A percentile compares a stretch with the other conserved stretches of the same genome.
Conservation (phyloP, 2,113 vertebrate species). For the Pandion haliaetus region DNA sequence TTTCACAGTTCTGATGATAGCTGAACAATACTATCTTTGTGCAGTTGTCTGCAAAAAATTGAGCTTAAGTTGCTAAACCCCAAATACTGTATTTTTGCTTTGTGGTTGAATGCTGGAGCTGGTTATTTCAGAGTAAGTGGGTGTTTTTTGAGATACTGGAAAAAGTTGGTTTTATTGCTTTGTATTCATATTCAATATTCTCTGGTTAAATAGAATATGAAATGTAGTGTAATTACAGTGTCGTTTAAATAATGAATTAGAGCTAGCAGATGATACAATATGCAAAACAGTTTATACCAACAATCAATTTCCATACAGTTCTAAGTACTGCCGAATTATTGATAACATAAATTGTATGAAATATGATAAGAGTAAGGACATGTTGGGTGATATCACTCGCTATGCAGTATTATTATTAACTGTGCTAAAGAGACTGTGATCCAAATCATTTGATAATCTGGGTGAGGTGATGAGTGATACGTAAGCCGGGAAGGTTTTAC, state of each 20-base stretch:
- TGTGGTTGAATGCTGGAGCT: neutral
- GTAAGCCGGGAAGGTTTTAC: neutral
- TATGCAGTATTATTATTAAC: neutral
- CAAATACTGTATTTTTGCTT: neutral
- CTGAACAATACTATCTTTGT: neutral
- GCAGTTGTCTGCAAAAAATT: neutral
- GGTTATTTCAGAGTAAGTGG: neutral
- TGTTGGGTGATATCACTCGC: neutral
- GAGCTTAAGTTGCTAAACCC: neutral
- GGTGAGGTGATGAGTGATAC: neutral
- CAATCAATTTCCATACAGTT: neutral
- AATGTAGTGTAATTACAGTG: neutral
- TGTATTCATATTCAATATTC: neutral
- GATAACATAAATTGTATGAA: neutral
- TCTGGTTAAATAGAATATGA: conserved; percentile 6
- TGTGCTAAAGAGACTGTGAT: neutral
- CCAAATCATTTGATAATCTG: neutral
- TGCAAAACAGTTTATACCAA: neutral
- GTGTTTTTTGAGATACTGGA: neutral
- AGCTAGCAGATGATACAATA: neutral
- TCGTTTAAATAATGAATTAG: conserved; percentile 10
- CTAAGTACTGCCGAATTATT: neutral
- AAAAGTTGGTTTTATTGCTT: neutral
- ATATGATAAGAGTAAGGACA: neutral
- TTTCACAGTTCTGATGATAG: neutral